Percentiles rank a stretch among this genome's conserved stretches.
Conservation (phyloP, 2,888 invertebrate species). For the Caenorhabditis virilis region DNA sequence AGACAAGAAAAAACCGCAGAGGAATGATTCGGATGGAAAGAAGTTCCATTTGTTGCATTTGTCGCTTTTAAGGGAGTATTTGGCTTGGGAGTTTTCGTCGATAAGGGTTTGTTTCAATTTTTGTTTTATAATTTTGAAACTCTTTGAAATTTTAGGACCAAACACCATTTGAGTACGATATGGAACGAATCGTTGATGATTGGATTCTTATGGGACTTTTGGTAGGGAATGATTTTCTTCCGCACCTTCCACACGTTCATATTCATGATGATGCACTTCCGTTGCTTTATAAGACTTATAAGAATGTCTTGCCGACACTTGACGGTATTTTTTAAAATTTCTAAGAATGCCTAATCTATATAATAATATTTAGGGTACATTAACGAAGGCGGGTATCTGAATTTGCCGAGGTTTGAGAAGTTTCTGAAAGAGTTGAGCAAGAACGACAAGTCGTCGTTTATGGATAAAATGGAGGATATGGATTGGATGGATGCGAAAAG, state of each 20-base stretch:
- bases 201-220: slow-evolving; percentile 77
- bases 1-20: slow-evolving; percentile 9
- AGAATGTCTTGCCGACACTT: slow-evolving; percentile 82
- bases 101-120: slow-evolving; percentile 9
- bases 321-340: slow-evolving; percentile 75
- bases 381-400: slow-evolving; percentile 85
- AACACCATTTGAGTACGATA: slow-evolving; percentile 80
- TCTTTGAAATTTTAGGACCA: slow-evolving; percentile 64
- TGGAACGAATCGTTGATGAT: slow-evolving; percentile 92
- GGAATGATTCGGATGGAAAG: slow-evolving; percentile 74
- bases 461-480: slow-evolving; percentile 25
- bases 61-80: slow-evolving; percentile 87
- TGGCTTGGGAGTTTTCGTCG: slow-evolving; percentile 82
- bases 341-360: not conserved
- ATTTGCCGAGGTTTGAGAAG: slow-evolving; percentile 82
- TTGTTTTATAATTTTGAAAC: slow-evolving; percentile 2
- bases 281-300: slow-evolving; percentile 77
- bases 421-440: slow-evolving; percentile 73
- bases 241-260: slow-evolving; percentile 90
- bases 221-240: slow-evolving; percentile 92
- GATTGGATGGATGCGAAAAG: slow-evolving; percentile 25
- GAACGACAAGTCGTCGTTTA: slow-evolving; percentile 39
- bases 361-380: slow-evolving; percentile 78
- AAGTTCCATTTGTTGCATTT: slow-evolving; percentile 90
- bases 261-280: slow-evolving; percentile 88